Base-by-base conservation (phyloP, 2,888 invertebrate species). In the Drosophila sordidula region DNA sequence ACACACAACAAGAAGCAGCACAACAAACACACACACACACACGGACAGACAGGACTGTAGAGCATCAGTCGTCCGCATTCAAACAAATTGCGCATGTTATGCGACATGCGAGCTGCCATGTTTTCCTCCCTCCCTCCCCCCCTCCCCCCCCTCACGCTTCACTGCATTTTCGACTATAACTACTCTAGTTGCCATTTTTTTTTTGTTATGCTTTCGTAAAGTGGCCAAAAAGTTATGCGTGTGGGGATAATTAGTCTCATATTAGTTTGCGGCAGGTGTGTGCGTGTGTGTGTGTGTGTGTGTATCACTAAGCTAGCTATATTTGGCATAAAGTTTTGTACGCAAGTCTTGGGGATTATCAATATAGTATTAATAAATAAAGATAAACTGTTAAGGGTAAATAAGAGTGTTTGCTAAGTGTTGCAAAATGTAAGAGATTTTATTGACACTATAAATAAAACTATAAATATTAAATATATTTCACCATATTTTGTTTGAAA, bases 91-190 rank as follows among this genome's bases (percentile, higher is more conserved):
- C 84, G 83, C 70, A 75, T 87, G 81, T 80, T 86, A 72, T 83
- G 89, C 80, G 89, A 86, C 83, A 88, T 88, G 87, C 66, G 86
- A 86, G 83, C 75, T 86, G 88, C 86, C 83, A 82, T 82, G 85
- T 87, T 85, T 75, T 51, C 57, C 38, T 49, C 58, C 38, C 22
- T n/a, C n/a, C n/a, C 36, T n/a, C 5, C 6, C 12, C 11, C 1
- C n/a, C 5, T 8, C 4, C 12, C 12, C 29, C 9, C 29, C 29
- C 29, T 29, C 26, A 68, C 45, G 45, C 72, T 52, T 57, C 49
- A 68, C 39, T 62, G 69, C 71, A 68, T 59, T 67, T 67, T 22
- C 14, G n/a, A 41, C 14, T 34, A 36, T 5, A 65, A 72, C 66
- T 54, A 66, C 50, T 74, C 38, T 26, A 55, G 42, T 16, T 26